These are phyloP conservation scores for Mesoclemmys tuberculata DNA, from an alignment of 2,113 vertebrate genomes.

Conservation along the genomic window DNA sequence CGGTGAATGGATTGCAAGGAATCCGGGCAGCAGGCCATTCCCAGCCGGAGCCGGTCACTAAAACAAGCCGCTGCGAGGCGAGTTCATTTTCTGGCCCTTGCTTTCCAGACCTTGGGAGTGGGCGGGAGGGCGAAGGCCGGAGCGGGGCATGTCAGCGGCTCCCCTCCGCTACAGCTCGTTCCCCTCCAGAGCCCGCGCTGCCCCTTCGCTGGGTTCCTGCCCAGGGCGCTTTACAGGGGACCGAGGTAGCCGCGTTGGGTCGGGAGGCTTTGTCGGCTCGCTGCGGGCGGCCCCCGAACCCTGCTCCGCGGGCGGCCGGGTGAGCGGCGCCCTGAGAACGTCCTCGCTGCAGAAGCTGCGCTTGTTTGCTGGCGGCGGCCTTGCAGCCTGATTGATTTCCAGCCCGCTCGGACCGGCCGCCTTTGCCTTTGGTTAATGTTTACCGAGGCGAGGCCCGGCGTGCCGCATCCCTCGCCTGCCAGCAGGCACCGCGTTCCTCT, in stretches of 20 bases:
- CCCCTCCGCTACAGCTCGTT: no score
- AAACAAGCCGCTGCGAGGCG: no score
- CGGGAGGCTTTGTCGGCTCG: no score
- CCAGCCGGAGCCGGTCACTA: no score
- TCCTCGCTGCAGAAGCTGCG: slow-evolving; percentile 54
- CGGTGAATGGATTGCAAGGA: background rate
- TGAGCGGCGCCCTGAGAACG: slow-evolving; percentile 78
- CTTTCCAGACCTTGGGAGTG: no score
- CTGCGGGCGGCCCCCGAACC: background rate
- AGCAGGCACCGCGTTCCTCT: background rate
- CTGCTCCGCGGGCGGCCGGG: background rate
- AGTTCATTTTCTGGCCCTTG: no score
- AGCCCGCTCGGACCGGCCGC: slow-evolving; percentile 74
- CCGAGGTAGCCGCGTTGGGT: background rate
- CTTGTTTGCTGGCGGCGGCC: slow-evolving; percentile 84
- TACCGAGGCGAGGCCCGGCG: slow-evolving; percentile 73
- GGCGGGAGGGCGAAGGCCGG: no score
- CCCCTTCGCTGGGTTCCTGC: no score
- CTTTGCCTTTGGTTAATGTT: slow-evolving; percentile 92
- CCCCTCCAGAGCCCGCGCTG: background rate
- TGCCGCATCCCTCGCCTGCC: background rate
- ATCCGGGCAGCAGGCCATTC: no score
- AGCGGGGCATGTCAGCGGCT: no score
- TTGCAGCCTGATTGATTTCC: slow-evolving; percentile 89
- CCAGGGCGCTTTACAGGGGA: background rate